These are phyloP conservation scores for Athene noctua DNA, from an alignment of 2,113 vertebrate genomes.

Conservation along the genomic window DNA sequence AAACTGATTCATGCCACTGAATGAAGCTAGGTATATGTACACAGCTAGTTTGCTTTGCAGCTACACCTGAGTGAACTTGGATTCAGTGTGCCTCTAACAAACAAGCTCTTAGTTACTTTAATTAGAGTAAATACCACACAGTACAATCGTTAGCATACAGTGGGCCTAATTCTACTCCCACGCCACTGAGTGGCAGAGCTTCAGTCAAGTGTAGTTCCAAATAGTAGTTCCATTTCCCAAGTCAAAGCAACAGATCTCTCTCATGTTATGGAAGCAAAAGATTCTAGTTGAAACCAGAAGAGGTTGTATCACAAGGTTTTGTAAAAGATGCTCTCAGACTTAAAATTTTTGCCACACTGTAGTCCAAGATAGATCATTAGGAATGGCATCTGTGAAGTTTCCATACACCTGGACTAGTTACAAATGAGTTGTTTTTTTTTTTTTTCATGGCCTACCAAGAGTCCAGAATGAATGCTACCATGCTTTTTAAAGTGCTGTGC, in stretches of 20 bases:
- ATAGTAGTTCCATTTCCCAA: background rate
- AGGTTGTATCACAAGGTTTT: background rate
- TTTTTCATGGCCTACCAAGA: background rate
- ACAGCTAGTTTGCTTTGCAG: background rate
- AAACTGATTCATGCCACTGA: background rate
- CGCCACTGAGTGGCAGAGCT: background rate
- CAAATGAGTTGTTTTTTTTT: background rate
- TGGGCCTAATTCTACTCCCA: background rate
- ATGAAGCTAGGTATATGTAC: background rate
- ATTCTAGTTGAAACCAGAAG: background rate
- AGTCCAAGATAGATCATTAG: background rate
- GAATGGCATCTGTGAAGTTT: background rate
- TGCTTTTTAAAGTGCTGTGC: background rate
- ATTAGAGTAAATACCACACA: background rate
- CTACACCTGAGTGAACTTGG: background rate
- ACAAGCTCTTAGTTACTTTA: background rate
- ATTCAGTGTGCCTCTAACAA: background rate
- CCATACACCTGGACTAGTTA: background rate
- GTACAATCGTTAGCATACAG: background rate
- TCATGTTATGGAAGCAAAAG: background rate
- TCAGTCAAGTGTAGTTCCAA: background rate
- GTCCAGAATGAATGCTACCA: background rate
- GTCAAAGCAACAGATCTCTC: background rate
- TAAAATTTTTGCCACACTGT: background rate
- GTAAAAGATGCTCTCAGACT: background rate